Evolutionary conservation across 2,113 vertebrate genomes (phyloP).

Genomic region (Mus musculus): GRCm39 chr13:100366501-100367000

Average conservation of each 20-base stretch:
- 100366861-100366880: too few relatives aligned
- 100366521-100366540: background rate
- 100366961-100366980: background rate
- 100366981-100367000: background rate
- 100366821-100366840: too few relatives aligned
- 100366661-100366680: too few relatives aligned
- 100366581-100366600: background rate
- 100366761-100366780: too few relatives aligned
- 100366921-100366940: background rate
- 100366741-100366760: too few relatives aligned
- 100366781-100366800: too few relatives aligned
- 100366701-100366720: too few relatives aligned
- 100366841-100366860: too few relatives aligned
- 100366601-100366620: background rate
- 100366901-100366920: background rate
- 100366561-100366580: background rate
- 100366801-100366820: too few relatives aligned
- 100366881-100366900: too few relatives aligned
- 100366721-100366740: too few relatives aligned
- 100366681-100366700: too few relatives aligned
- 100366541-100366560: background rate
- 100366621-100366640: background rate
- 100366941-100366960: background rate
- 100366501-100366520: constrained; percentile 6
- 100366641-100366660: background rate